phyloP scores from a whole-genome alignment of 2,113 vertebrate genomes.

The Lamprologus ornatipinnis region DNA sequence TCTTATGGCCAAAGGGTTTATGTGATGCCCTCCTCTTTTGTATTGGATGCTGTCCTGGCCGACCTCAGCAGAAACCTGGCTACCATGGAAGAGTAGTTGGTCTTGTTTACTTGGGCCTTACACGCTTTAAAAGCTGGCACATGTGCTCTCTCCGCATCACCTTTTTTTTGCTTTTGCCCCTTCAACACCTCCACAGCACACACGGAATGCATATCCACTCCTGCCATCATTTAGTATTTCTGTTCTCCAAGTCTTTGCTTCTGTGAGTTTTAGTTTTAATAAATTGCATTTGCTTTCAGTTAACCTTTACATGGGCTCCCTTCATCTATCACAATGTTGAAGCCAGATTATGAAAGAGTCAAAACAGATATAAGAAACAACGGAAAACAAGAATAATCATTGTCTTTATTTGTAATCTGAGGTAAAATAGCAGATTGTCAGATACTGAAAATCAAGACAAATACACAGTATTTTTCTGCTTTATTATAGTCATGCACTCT shows the following conservation, averaged over 20 bases:
- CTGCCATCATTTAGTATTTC: not conserved
- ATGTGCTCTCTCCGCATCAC: not conserved
- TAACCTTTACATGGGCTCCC: not conserved
- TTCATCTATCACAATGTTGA: not conserved
- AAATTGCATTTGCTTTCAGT: not conserved
- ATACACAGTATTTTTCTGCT: not conserved
- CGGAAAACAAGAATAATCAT: not conserved
- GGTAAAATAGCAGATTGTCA: not conserved
- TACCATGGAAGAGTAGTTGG: not conserved
- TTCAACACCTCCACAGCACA: not conserved
- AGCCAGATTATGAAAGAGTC: not conserved
- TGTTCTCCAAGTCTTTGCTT: not conserved
- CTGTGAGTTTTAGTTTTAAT: not conserved
- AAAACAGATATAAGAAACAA: not conserved
- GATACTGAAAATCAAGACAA: constrained; percentile 16
- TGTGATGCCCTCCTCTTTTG: not conserved
- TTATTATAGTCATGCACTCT: constrained; percentile 2
- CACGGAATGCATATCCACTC: not conserved
- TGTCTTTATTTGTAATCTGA: not conserved
- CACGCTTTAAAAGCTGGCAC: not conserved
- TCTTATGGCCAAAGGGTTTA: not conserved
- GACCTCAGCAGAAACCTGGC: not conserved
- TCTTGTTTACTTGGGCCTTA: not conserved
- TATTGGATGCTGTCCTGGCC: not conserved
- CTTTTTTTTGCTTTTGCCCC: not conserved